Percentiles rank a stretch among this genome's conserved stretches.
These are phyloP conservation scores for Zosterops lateralis DNA, from an alignment of 2,113 vertebrate genomes.

Conservation along the genomic window DNA sequence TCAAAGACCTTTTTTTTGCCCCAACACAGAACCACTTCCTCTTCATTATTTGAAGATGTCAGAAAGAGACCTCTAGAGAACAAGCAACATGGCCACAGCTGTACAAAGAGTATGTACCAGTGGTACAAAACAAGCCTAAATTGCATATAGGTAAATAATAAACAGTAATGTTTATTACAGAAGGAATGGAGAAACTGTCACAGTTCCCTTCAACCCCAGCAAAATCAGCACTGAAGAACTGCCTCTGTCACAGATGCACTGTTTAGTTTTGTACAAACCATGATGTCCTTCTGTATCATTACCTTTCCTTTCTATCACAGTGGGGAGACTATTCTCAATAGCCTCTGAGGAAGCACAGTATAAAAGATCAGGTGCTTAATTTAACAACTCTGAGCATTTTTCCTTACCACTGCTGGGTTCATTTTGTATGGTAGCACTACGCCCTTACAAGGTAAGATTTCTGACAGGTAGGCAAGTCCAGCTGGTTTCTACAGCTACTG, in stretches of 20 bases:
- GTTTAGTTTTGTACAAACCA: neutral
- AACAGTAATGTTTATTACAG: neutral
- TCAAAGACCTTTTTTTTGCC: neutral
- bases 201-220: neutral
- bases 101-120: neutral
- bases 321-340: fast-evolving
- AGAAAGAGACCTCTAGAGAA: neutral
- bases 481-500: neutral
- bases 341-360: fast-evolving
- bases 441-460: neutral
- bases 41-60: neutral
- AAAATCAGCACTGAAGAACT: neutral
- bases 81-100: neutral
- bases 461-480: neutral
- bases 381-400: neutral
- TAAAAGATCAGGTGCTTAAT: neutral
- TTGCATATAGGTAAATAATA: neutral
- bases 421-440: neutral
- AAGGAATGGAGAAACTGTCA: neutral
- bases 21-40: neutral
- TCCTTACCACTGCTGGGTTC: neutral
- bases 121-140: neutral
- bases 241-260: neutral
- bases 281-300: neutral
- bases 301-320: neutral